These are phyloP conservation scores for Ursus arctos DNA, from an alignment of 2,113 vertebrate genomes.

Conservation along the genomic window DNA sequence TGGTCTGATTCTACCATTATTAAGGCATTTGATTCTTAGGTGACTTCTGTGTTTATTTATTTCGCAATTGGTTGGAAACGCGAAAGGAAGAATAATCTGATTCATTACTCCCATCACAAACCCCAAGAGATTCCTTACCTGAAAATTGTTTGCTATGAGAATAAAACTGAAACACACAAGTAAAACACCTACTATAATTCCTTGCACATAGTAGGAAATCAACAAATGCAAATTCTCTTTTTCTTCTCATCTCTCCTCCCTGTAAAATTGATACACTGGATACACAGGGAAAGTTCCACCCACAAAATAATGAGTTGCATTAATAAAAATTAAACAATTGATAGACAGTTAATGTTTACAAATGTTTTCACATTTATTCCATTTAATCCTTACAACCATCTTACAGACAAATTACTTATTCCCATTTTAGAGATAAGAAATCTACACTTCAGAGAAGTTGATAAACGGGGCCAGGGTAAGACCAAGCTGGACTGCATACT, in stretches of 20 bases:
- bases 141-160: neutral
- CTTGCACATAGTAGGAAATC: neutral
- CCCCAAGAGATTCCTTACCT: neutral
- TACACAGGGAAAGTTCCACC: neutral
- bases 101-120: neutral
- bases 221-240: neutral
- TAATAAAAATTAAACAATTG: neutral
- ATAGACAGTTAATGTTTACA: neutral
- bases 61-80: conserved; percentile 17
- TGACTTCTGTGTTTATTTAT: neutral
- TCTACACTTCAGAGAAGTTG: neutral
- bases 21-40: neutral
- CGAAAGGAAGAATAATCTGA: neutral
- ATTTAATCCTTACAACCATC: neutral
- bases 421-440: neutral
- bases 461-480: neutral
- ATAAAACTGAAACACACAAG: neutral
- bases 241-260: neutral
- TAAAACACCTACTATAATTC: neutral
- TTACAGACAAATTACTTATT: neutral
- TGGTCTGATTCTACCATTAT: neutral
- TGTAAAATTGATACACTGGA: neutral
- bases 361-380: neutral
- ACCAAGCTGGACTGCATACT: neutral
- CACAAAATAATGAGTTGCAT: neutral